A percentile compares a stretch with the other conserved stretches of the same genome.
phyloP scores from a whole-genome alignment of 1,140 invertebrate genomes.

The Gonatopus flavifemur region DNA sequence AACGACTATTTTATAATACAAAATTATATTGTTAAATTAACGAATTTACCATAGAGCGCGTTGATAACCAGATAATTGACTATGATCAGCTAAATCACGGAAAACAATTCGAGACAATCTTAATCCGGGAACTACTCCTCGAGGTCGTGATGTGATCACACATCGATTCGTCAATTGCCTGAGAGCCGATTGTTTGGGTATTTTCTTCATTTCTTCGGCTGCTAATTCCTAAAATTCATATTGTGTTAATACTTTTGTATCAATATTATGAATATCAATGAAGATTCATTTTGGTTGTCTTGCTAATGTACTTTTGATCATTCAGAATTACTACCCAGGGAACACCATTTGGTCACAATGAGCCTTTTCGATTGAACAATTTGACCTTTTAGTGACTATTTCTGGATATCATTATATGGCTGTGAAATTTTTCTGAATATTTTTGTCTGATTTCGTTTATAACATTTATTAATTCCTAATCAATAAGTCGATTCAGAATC shows the following conservation, averaged over 20 bases:
- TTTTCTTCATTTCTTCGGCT: constrained; percentile 40
- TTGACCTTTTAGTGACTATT: no score
- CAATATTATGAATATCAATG: background rate
- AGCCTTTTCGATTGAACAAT: no score
- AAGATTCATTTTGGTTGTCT: background rate
- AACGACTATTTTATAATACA: background rate
- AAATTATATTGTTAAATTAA: background rate
- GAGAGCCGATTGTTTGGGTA: constrained; percentile 73
- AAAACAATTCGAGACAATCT: constrained; percentile 86
- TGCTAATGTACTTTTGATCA: no score
- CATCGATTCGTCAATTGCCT: constrained; percentile 72
- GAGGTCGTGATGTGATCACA: constrained; percentile 75
- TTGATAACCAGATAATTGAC: constrained; percentile 84
- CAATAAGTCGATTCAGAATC: no score
- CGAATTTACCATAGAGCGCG: constrained; percentile 79
- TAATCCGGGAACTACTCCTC: constrained; percentile 75
- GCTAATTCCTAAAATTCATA: constrained; percentile 12
- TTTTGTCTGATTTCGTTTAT: no score
- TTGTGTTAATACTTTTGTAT: background rate
- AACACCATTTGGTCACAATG: no score
- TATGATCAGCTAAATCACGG: constrained; percentile 86
- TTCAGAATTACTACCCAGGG: no score
- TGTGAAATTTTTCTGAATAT: no score
- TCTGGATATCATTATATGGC: no score
- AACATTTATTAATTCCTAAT: no score